phyloP scores from a whole-genome alignment of 2,888 invertebrate species.

The Chrysodeixis includens region DNA sequence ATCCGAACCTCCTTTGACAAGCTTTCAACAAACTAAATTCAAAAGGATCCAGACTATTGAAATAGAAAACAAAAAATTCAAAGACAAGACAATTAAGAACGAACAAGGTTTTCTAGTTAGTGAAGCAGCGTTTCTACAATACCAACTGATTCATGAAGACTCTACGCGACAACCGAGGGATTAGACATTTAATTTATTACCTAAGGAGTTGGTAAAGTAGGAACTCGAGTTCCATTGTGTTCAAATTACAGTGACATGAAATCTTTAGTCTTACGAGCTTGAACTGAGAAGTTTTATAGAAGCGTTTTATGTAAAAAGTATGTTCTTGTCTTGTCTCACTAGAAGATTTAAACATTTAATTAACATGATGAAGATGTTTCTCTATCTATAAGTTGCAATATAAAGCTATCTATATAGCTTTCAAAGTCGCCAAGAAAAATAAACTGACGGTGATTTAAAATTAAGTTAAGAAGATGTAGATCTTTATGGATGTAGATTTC shows the following conservation, averaged over 20 bases:
- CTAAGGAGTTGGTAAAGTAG: conserved; percentile 47
- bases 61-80: neutral
- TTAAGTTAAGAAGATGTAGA: no score
- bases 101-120: conserved; percentile 16
- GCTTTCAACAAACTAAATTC: conserved; percentile 5
- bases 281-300: conserved; percentile 21
- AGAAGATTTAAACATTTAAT: no score
- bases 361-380: no score
- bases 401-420: no score
- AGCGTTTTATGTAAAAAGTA: neutral
- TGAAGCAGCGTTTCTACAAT: conserved; percentile 41
- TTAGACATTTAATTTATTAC: conserved; percentile 66
- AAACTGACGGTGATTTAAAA: no score
- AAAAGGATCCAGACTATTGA: neutral
- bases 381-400: no score
- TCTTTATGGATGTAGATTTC: no score
- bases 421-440: no score
- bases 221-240: conserved; percentile 60
- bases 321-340: neutral
- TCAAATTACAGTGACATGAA: conserved; percentile 56
- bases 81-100: conserved; percentile 27
- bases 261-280: conserved; percentile 42
- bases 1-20: neutral
- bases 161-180: conserved; percentile 58
- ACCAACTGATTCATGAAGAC: conserved; percentile 60